Base-by-base conservation (phyloP, 2,113 vertebrate species). In the Pseudorhombus dupliciocellatus region DNA sequence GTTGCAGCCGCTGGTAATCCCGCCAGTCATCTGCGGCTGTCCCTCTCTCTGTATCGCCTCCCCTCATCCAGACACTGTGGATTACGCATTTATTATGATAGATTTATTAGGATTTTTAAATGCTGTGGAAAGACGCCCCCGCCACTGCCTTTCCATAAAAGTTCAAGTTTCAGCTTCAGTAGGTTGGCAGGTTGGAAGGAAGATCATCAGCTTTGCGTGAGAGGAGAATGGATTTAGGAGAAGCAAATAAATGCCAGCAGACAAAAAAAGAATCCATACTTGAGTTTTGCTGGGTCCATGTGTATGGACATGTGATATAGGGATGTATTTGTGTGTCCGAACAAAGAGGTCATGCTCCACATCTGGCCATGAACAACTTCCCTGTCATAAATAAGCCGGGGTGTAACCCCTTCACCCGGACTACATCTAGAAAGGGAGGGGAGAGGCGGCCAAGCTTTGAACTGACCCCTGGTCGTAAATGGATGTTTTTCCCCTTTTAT, bases 41-140 rank as follows among this genome's bases (percentile, higher is more conserved):
- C 84, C 82, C 50, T 86, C 83, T 84, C 77, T 31, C 80, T 66
- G 73, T 70, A 78, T 78, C 50, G 66, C 83, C 85, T 82, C 72
- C 81, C 83, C 80, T 82, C 85, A 85, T 85, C 84, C 88, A 91
- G 89, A 90, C 87, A 88, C 61, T 0, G 40, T 77, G 89, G 87
- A 92, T 91, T 88, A 89, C 81, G 63, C 86, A 77, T 88, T 90
- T 86, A 91, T 92, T 90, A 88, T 88, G 82, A 88, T 87, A 82
- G 88, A 90, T 92, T 90, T 89, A 88, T 92, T 83, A 70, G 86
- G 88, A 84, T 90, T 88, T 85, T 84, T 84, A 84, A 68, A 64
- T 30, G 69, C 81, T 59, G 79, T 67, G 84, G 77, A 88, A 81
- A 89, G 73, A 76, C 64, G 52, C 66, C 77, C 56, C 46, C 66